Evolutionary conservation across 2,888 invertebrate species (phyloP), one percentile per base, ranked within the genome.

Genomic region (Hololepta plana): DNA sequence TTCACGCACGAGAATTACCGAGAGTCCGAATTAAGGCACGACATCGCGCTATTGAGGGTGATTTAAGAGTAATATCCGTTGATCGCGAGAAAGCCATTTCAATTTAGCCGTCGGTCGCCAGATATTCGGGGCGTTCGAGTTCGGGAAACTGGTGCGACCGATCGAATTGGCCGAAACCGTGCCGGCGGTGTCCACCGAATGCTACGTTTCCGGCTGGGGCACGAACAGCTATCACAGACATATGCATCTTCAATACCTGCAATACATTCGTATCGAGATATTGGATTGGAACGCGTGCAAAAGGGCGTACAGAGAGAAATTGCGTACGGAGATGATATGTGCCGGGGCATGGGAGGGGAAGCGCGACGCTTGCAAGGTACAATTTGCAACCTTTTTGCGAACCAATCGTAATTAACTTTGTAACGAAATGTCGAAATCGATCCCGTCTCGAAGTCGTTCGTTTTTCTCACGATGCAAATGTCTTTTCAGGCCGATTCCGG

Each of bases 401-500:
- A n/a, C n/a, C n/a, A n/a, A n/a, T n/a, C 21, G 11, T n/a, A 4
- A 7, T 21, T 21, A n/a, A 9, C n/a, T 9, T 21, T 9, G n/a
- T 23, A 15, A 8, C 7, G 13, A 6, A 7, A 22, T 3, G 15
- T 6, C 15, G 8, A 4, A 23, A 8, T n/a, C 3, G 3, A 13
- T 15, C 9, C n/a, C 4, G 14, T 4, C 14, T 13, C 15, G 14
- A 9, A 20, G 9, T 20, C 20, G 9, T 10, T 20, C 10, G 20
- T 20, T 20, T 10, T 3, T 20, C 20, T 10, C 9, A 20, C 10
- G 10, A 20, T 10, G 10, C 9, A 20, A 20, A 10, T 20, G 10
- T 20, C 20, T 27, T 36, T 35, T 17, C 22, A 44, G 42, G 44
- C 42, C n/a, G 44, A 44, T 33, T 44, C 44, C 4, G 44, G 44